Percentiles rank a stretch among this genome's conserved stretches.
Evolutionary conservation across 2,888 invertebrate genomes (phyloP).

Genomic region (Bombylius major): DNA sequence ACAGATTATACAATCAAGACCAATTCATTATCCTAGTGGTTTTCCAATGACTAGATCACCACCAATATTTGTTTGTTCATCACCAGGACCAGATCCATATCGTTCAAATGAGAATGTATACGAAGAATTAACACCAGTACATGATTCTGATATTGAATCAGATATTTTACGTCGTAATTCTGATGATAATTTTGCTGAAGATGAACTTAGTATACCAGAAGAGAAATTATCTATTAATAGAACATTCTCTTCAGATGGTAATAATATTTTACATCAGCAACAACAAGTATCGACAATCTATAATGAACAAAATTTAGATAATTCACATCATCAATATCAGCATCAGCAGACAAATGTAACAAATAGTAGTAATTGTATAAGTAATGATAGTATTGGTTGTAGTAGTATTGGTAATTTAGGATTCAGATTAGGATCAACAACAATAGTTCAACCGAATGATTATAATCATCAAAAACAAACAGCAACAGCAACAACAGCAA

Average conservation of each 20-base stretch:
- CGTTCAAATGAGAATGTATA: conserved; percentile 60
- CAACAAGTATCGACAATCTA: conserved; percentile 20
- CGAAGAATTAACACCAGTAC: conserved; percentile 58
- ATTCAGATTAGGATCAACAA: conserved; percentile 4
- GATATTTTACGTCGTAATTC: conserved; percentile 50
- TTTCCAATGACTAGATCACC: conserved; percentile 45
- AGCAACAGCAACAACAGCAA: background rate
- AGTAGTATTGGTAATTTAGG: no score
- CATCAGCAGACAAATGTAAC: background rate
- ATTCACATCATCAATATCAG: background rate
- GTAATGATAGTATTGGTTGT: no score
- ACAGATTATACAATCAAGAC: conserved; percentile 60
- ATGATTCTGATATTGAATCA: conserved; percentile 48
- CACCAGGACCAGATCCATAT: conserved; percentile 54
- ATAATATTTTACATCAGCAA: conserved; percentile 7
- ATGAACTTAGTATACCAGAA: conserved; percentile 54
- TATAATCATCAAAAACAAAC: conserved; percentile 27
- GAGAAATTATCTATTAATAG: conserved; percentile 32
- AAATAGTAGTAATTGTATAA: no score
- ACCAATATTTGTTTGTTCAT: conserved; percentile 59
- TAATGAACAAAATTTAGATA: conserved; percentile 17
- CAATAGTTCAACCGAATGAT: conserved; percentile 11
- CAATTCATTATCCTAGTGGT: conserved; percentile 46
- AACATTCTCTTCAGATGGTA: background rate
- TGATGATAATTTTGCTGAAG: conserved; percentile 77